These are phyloP conservation scores for Hirtodrosophila alboralis DNA, from an alignment of 2,888 invertebrate species.

Conservation along the genomic window DNA sequence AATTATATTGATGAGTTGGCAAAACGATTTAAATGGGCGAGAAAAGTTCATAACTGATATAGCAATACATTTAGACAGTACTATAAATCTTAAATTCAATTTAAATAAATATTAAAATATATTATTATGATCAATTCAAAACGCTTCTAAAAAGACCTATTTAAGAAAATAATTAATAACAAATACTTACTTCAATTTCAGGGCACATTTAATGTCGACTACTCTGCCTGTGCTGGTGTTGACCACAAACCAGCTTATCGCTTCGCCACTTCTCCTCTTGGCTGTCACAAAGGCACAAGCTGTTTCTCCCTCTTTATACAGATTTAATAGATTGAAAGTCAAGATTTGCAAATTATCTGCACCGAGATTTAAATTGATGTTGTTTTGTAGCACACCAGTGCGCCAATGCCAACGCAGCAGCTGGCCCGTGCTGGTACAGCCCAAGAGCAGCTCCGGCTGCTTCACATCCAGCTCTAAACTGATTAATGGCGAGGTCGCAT, in stretches of 20 bases:
- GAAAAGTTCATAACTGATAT: no score
- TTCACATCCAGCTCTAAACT: slow-evolving; percentile 85
- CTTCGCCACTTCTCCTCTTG: slow-evolving; percentile 11
- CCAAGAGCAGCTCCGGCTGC: slow-evolving; percentile 84
- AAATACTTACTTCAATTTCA: slow-evolving; percentile 64
- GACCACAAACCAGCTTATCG: slow-evolving; percentile 63
- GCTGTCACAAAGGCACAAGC: slow-evolving; percentile 77
- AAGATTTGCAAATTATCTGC: slow-evolving; percentile 18
- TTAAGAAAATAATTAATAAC: neutral
- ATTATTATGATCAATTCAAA: no score
- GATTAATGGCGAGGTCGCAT: slow-evolving; percentile 85
- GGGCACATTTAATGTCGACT: slow-evolving; percentile 38
- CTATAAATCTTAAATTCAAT: no score
- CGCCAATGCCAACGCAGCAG: slow-evolving; percentile 87
- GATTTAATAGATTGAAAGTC: slow-evolving; percentile 76
- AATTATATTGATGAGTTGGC: no score
- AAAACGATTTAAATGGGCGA: no score
- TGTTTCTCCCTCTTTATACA: slow-evolving; percentile 62
- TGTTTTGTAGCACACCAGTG: slow-evolving; percentile 84
- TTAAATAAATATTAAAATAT: no score
- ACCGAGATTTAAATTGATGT: slow-evolving; percentile 37
- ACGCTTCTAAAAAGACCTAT: neutral
- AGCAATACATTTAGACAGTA: no score
- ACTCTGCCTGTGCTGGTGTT: slow-evolving; percentile 62
- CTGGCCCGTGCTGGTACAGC: slow-evolving; percentile 86